Percentiles rank a stretch among this genome's conserved stretches.
These are phyloP conservation scores for Myotis vivesi DNA, from an alignment of 2,797 vertebrate genomes.

Conservation along the genomic window DNA sequence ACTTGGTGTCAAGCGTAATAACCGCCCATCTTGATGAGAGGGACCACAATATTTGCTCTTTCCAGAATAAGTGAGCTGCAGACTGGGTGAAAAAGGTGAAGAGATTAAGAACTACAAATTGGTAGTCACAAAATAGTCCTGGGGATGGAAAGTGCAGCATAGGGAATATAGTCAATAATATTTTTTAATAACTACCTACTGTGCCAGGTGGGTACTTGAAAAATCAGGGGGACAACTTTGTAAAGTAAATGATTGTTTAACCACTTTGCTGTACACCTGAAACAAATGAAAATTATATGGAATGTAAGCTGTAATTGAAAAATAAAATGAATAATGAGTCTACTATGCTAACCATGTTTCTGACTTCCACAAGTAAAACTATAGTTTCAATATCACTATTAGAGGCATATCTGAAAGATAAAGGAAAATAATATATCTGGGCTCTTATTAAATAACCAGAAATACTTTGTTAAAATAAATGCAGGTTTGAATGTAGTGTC, in stretches of 20 bases:
- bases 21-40: not conserved
- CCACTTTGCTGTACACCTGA: not conserved
- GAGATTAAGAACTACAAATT: not conserved
- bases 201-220: not conserved
- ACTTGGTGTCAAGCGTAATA: not conserved
- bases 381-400: not conserved
- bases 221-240: not conserved
- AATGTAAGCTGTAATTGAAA: not conserved
- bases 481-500: not conserved
- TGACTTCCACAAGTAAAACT: not conserved
- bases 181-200: not conserved
- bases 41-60: not conserved
- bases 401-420: not conserved
- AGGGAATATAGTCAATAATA: not conserved
- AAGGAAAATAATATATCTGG: not conserved
- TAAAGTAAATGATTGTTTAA: not conserved
- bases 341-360: not conserved
- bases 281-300: not conserved
- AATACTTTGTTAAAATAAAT: not conserved
- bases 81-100: not conserved
- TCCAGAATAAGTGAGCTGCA: not conserved
- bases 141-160: not conserved
- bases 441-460: not conserved
- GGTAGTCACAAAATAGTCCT: not conserved
- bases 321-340: not conserved